phyloP scores from a whole-genome alignment of 2,888 invertebrate genomes.

The Morpho achilles region DNA sequence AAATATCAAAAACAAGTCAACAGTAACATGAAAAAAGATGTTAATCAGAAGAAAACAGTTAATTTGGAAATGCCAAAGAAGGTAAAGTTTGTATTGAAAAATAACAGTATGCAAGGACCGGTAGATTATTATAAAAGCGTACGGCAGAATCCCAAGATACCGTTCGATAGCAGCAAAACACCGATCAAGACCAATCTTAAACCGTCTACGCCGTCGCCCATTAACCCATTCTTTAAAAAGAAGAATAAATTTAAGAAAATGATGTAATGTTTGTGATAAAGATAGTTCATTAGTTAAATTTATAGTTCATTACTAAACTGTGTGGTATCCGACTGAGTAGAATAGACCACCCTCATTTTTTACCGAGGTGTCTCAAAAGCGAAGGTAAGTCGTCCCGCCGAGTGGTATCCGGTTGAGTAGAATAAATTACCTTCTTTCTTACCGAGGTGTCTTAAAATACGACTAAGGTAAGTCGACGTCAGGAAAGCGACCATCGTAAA shows the following conservation, averaged over 20 bases:
- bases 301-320: too few species aligned
- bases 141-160: slow-evolving; percentile 84
- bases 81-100: slow-evolving; percentile 85
- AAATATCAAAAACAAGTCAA: slow-evolving; percentile 44
- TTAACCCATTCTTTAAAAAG: slow-evolving; percentile 87
- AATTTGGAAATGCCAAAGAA: slow-evolving; percentile 73
- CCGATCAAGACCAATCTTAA: slow-evolving; percentile 88
- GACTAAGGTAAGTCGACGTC: too few species aligned
- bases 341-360: too few species aligned
- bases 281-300: too few species aligned
- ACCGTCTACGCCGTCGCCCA: slow-evolving; percentile 83
- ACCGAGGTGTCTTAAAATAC: too few species aligned
- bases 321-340: too few species aligned
- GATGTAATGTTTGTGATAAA: too few species aligned
- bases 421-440: too few species aligned
- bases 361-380: too few species aligned
- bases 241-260: slow-evolving; percentile 31
- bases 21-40: slow-evolving; percentile 19
- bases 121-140: slow-evolving; percentile 86
- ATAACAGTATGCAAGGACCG: slow-evolving; percentile 85
- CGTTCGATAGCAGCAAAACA: slow-evolving; percentile 84
- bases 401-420: too few species aligned
- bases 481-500: too few species aligned
- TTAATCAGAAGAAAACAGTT: slow-evolving; percentile 26
- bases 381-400: too few species aligned